Evolutionary conservation across 92 coral and sea anemone species (phyloP).

Genomic region (Micromussa lordhowensis): DNA sequence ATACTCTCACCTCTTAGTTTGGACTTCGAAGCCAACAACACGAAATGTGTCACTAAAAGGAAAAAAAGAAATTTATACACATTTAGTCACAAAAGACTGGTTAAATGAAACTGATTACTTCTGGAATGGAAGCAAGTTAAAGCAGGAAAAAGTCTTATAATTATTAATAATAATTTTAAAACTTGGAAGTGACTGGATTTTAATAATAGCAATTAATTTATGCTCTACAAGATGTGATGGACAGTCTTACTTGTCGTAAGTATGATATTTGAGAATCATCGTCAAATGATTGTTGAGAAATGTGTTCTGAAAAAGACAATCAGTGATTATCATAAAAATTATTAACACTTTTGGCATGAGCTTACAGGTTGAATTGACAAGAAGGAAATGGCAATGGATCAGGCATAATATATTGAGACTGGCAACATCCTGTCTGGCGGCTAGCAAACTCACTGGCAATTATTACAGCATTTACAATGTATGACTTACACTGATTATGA

Average conservation of each 20-base stretch:
- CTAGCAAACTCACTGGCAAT: no score
- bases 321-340: neutral
- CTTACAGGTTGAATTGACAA: no score
- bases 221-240: neutral
- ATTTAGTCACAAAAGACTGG: neutral
- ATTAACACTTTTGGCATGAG: neutral
- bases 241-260: constrained; percentile 83
- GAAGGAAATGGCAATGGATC: no score
- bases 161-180: neutral
- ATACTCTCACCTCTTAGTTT: constrained; percentile 85
- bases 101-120: neutral
- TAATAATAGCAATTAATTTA: no score
- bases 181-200: neutral
- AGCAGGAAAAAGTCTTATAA: neutral
- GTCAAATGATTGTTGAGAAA: constrained; percentile 84
- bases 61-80: neutral
- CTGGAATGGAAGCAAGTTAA: neutral
- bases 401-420: no score
- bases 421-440: no score
- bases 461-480: no score
- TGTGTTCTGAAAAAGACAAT: constrained; percentile 41
- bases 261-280: constrained; percentile 87
- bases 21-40: constrained; percentile 97
- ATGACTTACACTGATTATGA: no score
- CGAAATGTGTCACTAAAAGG: constrained; percentile 76